Evolutionary conservation across 1,140 invertebrate genomes (phyloP), one percentile per base, ranked within the genome.

Genomic region (Drosophila lowei): DNA sequence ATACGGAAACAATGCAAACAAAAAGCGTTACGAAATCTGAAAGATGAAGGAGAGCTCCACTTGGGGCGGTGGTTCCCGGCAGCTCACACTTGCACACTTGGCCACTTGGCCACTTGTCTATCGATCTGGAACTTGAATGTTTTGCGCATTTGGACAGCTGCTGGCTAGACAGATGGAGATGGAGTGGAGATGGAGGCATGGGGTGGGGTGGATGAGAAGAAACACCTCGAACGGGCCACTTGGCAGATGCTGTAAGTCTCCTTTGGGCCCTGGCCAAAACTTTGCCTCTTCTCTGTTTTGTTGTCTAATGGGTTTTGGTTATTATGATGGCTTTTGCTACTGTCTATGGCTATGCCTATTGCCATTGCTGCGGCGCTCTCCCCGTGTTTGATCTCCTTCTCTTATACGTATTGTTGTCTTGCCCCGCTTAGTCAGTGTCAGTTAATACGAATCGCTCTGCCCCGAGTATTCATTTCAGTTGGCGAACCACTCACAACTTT

Each of bases 221-320:
- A 76, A 77, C 46, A 23, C 43, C 60, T 57, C 41, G 7, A 57
- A 38, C 43, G 38, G 38, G 38, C 64, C 64, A 75, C 77, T 74
- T 67, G 67, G 48, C 67, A 64, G 60, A 48, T 71, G 53, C 61
- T 48, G 28, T 25, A 41, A 70, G 42, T 34, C 55, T 50, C 34
- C 34, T 64, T 38, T 49, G 25, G 30, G 60, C 54, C 54, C 57
- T 61, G 67, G 65, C 63, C 43, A 68, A 70, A 66, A 70, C 68
- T 50, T 70, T 52, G 60, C 8, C 48, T 38, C 23, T 23, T 44
- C 60, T 65, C 53, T 16, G 38, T 73, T 72, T 52, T 21, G 64
- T 71, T 81, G 70, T 60, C 73, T 74, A 86, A 85, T 86, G 81
- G 79, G 81, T 75, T 88, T 86, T 61, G 60, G 64, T 74, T 86